Evolutionary conservation across 2,797 vertebrate species (phyloP), one percentile per base, ranked within the genome.

Genomic region (Australoheros facetus): DNA sequence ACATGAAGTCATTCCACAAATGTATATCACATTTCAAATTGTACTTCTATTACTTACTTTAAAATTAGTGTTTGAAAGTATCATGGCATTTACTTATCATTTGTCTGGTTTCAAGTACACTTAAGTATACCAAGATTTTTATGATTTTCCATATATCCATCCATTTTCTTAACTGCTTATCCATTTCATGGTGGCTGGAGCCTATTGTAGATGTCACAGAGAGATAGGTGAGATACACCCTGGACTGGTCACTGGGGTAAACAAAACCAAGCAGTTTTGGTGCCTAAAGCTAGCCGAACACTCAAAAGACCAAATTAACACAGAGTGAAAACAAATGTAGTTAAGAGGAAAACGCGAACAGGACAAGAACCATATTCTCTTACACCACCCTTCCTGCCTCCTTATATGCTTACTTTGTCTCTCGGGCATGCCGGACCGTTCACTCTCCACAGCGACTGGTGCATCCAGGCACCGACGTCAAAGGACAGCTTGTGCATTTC

Each of bases 151-250:
- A 28, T 23, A 11, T 39, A 19, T 0, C 5, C 1, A 51, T 30
- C 19, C 45, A 69, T 30, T 69, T 51, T 30, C 62, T 11, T 69
- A 69, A 51, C 5, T 28, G 14, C 16, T 28, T 28, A 48, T 48
- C 5, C 0, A 5, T 42, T 7, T 69, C 0, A 10, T 3, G 19
- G 51, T 8, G 28, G 17, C 26, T 69, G 64, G 17, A 69, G 17
- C 62, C 28, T 30, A 30, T 51, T 3, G 9, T 10, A 69, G 62
- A 42, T 69, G 42, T 19, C 42, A 30, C 11, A 14, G 23, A 48
- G 26, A 30, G 16, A 51, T 0, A 13, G 10, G 64, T 0, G 0
- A 23, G 39, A 28, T 48, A 48, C 23, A 66, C 26, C 62, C 39
- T 28, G 39, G 0, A 48, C 16, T 28, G 62, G 39, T 69, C 1